Base-by-base conservation (phyloP, 2,888 invertebrate genomes). In the Lomographa bimaculata region DNA sequence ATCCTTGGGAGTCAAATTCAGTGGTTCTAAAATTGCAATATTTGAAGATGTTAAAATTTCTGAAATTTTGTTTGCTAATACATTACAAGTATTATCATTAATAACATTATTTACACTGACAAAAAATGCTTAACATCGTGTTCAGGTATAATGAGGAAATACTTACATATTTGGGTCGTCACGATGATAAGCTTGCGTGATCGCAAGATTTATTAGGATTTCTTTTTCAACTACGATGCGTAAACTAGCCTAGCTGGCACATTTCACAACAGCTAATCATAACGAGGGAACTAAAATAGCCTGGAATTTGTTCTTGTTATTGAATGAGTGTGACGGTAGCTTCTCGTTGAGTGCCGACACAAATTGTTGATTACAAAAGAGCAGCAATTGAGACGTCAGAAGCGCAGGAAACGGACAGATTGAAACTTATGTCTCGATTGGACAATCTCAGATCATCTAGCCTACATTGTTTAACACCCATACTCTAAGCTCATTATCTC, bases 341-440 rank as follows among this genome's bases (percentile, higher is more conserved):
- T 64, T 70, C 67, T 70, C 70, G 68, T 61, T 59, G 73, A 74
- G 71, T 77, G 75, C 71, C 74, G 76, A 74, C 77, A 81, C 82
- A 84, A 79, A 83, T 84, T 79, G 83, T 74, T 81, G 82, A 84
- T 86, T 84, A 86, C 84, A 86, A 86, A 87, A 86, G 87, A 86
- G 83, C 81, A 81, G 73, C 85, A 83, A 86, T 86, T 86, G 85
- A 85, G 79, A 79, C 75, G 82, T 83, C 79, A 78, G 71, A 65
- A 66, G 48, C 72, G 75, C 84, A 85, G 86, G 85, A 86, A 83
- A 68, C 63, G 66, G 52, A 56, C 72, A 75, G 75, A 85, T 87
- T 86, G 84, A 81, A 80, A 85, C 78, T 83, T 82, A 83, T 83
- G 78, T 78, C 73, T 79, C 71, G 64, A 57, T 54, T 59, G 48